Percentiles rank a stretch among this genome's conserved stretches.
These are phyloP conservation scores for Hassar affinis DNA, from an alignment of 2,113 vertebrate genomes.

Conservation along the genomic window DNA sequence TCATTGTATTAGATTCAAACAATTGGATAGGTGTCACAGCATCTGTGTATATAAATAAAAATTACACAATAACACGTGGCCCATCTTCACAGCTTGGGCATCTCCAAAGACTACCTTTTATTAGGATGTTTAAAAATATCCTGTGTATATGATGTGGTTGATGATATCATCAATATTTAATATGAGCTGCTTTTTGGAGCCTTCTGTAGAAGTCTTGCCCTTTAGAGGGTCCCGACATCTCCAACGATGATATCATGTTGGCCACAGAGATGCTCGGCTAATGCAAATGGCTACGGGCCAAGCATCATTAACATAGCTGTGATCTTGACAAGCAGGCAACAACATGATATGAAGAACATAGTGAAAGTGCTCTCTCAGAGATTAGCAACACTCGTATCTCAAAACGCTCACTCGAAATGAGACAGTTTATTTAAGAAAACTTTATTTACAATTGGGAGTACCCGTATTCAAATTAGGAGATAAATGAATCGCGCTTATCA, in stretches of 20 bases:
- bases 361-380: constrained; percentile 8
- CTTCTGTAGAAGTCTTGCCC: constrained; percentile 14
- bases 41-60: constrained; percentile 15
- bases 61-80: not conserved
- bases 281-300: constrained; percentile 30
- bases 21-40: constrained; percentile 19
- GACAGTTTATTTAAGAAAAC: not conserved
- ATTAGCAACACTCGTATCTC: not conserved
- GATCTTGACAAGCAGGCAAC: constrained; percentile 35
- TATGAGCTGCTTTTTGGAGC: not conserved
- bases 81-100: not conserved
- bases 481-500: not conserved
- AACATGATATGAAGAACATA: constrained; percentile 27
- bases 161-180: not conserved
- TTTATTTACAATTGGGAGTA: not conserved
- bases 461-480: not conserved
- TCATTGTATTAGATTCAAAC: constrained; percentile 21
- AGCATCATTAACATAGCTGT: constrained; percentile 43
- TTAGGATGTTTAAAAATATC: not conserved
- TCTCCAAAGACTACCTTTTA: not conserved
- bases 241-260: constrained; percentile 43
- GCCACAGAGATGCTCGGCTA: constrained; percentile 28
- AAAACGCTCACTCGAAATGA: not conserved
- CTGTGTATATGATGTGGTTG: not conserved
- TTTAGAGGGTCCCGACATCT: constrained; percentile 16